Conservation (phyloP, 1,140 invertebrate species). For the Drosophila kepulauana region DNA sequence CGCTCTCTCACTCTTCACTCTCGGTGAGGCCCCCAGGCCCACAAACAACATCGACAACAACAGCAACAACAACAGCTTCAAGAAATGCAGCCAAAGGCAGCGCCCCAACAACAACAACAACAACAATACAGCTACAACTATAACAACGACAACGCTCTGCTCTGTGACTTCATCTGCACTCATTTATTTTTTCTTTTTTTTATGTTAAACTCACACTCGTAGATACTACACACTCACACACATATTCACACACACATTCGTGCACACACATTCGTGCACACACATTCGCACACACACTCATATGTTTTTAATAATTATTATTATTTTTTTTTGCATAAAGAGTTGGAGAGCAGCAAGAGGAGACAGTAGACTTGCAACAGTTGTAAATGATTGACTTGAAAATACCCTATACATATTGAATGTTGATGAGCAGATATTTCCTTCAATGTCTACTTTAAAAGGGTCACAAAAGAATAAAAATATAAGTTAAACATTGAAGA, state of each 20-base stretch:
- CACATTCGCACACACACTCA: conserved; percentile 45
- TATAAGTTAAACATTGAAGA: too few relatives aligned
- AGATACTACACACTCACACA: conserved; percentile 17
- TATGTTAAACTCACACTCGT: conserved; percentile 54
- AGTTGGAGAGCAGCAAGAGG: conserved; percentile 54
- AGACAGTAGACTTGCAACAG: conserved; percentile 1
- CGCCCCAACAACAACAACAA: conserved; percentile 53
- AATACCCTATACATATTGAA: conserved; percentile 6
- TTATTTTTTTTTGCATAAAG: conserved; percentile 71
- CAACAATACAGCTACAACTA: conserved; percentile 43
- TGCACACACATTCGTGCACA: neutral
- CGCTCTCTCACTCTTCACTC: neutral
- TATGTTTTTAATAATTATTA: conserved; percentile 83
- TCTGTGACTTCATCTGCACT: conserved; percentile 73
- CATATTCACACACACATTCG: neutral
- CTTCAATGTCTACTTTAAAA: too few relatives aligned
- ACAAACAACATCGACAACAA: conserved; percentile 47
- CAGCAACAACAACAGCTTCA: conserved; percentile 57
- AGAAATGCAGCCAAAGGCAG: conserved; percentile 69
- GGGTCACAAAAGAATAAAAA: too few relatives aligned
- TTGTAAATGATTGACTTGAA: neutral
- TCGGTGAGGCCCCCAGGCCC: conserved; percentile 49
- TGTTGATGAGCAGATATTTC: too few relatives aligned
- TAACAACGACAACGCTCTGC: conserved; percentile 55
- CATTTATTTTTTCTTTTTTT: conserved; percentile 62